Percentiles rank a stretch among this genome's conserved stretches.
Conservation (phyloP, 37 sponge, comb jelly and placozoan genomes). For the Trichoplax adhaerens region DNA sequence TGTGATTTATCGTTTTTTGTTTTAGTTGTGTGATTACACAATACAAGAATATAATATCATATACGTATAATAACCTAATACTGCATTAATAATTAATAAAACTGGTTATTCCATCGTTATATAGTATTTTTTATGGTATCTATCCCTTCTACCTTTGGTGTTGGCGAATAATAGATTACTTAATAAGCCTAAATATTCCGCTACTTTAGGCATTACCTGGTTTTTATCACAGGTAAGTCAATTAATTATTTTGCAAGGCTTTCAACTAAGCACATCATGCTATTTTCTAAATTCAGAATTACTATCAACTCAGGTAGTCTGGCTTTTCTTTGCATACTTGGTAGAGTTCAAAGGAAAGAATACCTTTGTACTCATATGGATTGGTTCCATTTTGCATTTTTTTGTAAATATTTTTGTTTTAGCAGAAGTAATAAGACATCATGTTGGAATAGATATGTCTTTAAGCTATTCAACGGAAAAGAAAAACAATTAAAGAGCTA, state of each 20-base stretch:
- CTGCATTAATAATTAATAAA: conserved; percentile 6
- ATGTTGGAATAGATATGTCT: neutral
- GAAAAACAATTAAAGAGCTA: no score
- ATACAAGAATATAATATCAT: conserved; percentile 3
- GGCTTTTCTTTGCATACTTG: conserved; percentile 76
- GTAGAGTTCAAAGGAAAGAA: conserved; percentile 81
- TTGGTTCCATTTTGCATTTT: conserved; percentile 66
- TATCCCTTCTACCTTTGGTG: conserved; percentile 72
- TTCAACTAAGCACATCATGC: neutral
- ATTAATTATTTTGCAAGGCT: neutral
- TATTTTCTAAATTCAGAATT: conserved; percentile 4
- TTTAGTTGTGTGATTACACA: conserved; percentile 4
- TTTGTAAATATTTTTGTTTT: conserved; percentile 19
- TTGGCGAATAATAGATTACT: conserved; percentile 28
- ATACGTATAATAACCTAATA: conserved; percentile 6
- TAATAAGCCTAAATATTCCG: conserved; percentile 9
- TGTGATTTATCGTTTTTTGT: conserved; percentile 2
- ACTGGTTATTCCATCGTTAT: conserved; percentile 1
- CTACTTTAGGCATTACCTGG: conserved; percentile 41
- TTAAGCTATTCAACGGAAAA: no score
- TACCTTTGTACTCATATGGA: conserved; percentile 58
- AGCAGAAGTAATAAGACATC: conserved; percentile 10
- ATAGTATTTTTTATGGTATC: conserved; percentile 98
- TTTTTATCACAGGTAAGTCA: conserved; percentile 56
- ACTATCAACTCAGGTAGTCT: conserved; percentile 45